Percentiles rank a stretch among this genome's conserved stretches.
These are phyloP conservation scores for Ips typographus DNA, from an alignment of 1,140 invertebrate species.

Conservation along the genomic window DNA sequence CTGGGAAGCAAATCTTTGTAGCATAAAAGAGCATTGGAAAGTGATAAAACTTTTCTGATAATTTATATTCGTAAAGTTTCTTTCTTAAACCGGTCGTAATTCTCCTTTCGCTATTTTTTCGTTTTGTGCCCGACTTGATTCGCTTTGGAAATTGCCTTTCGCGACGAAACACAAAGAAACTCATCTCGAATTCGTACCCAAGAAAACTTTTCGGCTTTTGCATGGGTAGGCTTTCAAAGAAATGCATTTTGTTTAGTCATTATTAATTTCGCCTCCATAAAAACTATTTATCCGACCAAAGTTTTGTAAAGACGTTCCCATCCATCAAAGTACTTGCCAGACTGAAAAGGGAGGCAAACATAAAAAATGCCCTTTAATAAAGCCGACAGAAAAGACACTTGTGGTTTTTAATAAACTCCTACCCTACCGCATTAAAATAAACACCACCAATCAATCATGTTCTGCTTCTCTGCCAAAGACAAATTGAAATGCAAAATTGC, in stretches of 20 bases:
- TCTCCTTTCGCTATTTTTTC: conserved; percentile 12
- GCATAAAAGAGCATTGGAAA: conserved; percentile 28
- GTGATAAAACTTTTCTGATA: conserved; percentile 31
- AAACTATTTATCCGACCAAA: too few species aligned
- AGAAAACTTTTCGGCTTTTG: background rate
- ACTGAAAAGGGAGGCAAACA: background rate
- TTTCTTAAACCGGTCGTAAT: conserved; percentile 27
- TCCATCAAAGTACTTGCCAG: background rate
- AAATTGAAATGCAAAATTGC: background rate
- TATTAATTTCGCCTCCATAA: too few species aligned
- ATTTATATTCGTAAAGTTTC: conserved; percentile 30
- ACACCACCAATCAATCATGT: conserved; percentile 2
- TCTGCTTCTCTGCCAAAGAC: background rate
- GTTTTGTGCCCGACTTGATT: background rate
- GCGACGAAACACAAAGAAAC: background rate
- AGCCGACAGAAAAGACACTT: conserved; percentile 1
- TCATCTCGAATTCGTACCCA: background rate
- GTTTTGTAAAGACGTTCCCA: background rate
- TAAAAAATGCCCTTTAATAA: conserved; percentile 3
- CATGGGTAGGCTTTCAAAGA: background rate
- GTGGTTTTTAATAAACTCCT: conserved; percentile 1
- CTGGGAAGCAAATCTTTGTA: conserved; percentile 21
- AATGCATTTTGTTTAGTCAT: too few species aligned
- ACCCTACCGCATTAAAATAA: background rate
- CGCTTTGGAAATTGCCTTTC: conserved; percentile 8